Percentiles rank a stretch among this genome's conserved stretches.
These are phyloP conservation scores for Flexamia atlantica DNA, from an alignment of 2,888 invertebrate genomes.

Conservation along the genomic window DNA sequence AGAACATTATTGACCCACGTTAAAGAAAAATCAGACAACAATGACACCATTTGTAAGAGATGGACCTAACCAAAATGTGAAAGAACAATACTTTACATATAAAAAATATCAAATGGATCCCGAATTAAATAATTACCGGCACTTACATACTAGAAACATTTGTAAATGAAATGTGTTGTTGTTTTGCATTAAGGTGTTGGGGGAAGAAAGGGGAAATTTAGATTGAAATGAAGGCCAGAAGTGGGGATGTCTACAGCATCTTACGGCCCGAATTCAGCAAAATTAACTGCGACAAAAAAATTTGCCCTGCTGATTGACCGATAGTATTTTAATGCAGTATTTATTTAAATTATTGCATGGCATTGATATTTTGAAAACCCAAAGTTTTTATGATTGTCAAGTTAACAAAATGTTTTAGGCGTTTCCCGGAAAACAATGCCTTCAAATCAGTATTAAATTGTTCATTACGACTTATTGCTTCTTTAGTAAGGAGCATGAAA, in stretches of 20 bases:
- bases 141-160: not conserved
- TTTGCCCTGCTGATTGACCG: not conserved
- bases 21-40: not conserved
- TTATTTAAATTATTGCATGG: slow-evolving; percentile 40
- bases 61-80: not conserved
- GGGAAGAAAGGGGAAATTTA: not conserved
- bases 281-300: not conserved
- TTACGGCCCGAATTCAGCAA: not conserved
- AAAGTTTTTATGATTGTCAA: slow-evolving; percentile 31
- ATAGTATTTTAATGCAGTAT: slow-evolving; percentile 19
- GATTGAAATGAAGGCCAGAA: slow-evolving; percentile 5
- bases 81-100: not conserved
- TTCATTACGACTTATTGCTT: slow-evolving; percentile 34
- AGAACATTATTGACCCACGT: not conserved
- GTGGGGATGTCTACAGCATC: not conserved
- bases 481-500: not conserved
- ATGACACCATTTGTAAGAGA: not conserved
- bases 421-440: not conserved
- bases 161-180: slow-evolving; percentile 31
- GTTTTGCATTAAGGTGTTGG: slow-evolving; percentile 46
- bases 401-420: not conserved
- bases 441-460: not conserved
- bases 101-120: slow-evolving; percentile 20
- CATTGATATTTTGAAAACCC: not conserved
- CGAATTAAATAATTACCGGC: slow-evolving; percentile 7